phyloP scores from a whole-genome alignment of 2,888 invertebrate species.

The Tipula helvola region DNA sequence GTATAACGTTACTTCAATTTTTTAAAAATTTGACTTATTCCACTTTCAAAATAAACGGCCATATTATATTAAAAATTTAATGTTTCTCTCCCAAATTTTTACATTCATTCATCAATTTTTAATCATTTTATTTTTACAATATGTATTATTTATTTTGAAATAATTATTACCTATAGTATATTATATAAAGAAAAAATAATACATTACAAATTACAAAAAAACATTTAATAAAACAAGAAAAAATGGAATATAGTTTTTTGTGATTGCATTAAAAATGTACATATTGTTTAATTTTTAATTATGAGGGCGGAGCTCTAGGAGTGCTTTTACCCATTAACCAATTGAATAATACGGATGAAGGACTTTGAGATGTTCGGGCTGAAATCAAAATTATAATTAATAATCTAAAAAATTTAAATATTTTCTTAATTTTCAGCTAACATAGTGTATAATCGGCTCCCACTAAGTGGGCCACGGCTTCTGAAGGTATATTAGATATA shows the following conservation, averaged over 20 bases:
- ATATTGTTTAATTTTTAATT: neutral
- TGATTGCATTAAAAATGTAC: neutral
- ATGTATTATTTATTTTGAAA: neutral
- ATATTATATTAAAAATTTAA: neutral
- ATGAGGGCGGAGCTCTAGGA: neutral
- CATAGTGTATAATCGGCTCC: constrained; percentile 65
- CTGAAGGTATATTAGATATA: constrained; percentile 56
- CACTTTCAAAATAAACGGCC: no score
- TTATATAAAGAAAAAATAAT: neutral
- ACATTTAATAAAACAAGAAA: neutral
- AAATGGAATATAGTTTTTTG: neutral
- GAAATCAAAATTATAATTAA: constrained; percentile 25
- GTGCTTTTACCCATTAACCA: constrained; percentile 66
- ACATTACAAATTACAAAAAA: neutral
- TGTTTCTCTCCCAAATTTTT: neutral
- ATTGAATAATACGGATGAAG: constrained; percentile 64
- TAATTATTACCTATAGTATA: neutral
- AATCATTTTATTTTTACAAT: neutral
- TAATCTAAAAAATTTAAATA: neutral
- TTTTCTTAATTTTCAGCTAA: constrained; percentile 36
- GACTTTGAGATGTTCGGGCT: constrained; percentile 70
- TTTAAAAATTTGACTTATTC: no score
- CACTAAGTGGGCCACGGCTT: constrained; percentile 57
- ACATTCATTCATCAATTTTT: neutral
- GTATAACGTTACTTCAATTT: no score